phyloP scores from a whole-genome alignment of 2,888 invertebrate species.

The Sialis fuliginosa region DNA sequence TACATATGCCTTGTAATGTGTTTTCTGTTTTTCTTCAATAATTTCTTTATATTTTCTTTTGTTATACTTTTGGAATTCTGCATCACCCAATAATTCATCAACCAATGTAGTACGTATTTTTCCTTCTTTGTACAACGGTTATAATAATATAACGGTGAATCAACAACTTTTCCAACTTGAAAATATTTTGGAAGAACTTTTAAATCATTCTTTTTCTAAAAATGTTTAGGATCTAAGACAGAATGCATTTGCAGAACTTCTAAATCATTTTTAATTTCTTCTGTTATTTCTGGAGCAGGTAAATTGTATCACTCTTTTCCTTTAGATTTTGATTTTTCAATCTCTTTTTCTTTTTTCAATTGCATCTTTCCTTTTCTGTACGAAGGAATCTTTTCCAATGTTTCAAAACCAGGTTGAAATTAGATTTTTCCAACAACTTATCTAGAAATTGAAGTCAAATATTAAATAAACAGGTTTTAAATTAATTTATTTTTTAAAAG shows the following conservation, averaged over 20 bases:
- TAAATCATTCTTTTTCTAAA: constrained; percentile 85
- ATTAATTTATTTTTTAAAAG: too few relatives aligned
- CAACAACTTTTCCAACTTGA: constrained; percentile 73
- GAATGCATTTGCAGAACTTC: constrained; percentile 85
- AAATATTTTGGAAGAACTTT: constrained; percentile 84
- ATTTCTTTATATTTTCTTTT: constrained; percentile 67
- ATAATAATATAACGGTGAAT: constrained; percentile 76
- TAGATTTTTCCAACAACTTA: constrained; percentile 41
- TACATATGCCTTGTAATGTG: constrained; percentile 46
- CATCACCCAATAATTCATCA: constrained; percentile 82
- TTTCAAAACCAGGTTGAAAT: constrained; percentile 44
- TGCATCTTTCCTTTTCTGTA: constrained; percentile 37
- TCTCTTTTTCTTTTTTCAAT: constrained; percentile 36
- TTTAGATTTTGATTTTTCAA: constrained; percentile 60
- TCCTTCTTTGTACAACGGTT: constrained; percentile 69
- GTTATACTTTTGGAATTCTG: constrained; percentile 63
- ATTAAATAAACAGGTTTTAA: too few relatives aligned
- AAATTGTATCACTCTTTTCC: constrained; percentile 82
- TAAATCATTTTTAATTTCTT: constrained; percentile 74
- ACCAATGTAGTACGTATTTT: constrained; percentile 75
- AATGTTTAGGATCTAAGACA: constrained; percentile 77
- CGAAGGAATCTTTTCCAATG: constrained; percentile 37
- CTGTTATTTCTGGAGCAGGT: constrained; percentile 75
- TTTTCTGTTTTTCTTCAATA: constrained; percentile 48
- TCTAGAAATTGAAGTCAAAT: too few relatives aligned